A percentile compares a stretch with the other conserved stretches of the same genome.
Conservation (phyloP, 2,888 invertebrate species). For the Halocaridina rubra region DNA sequence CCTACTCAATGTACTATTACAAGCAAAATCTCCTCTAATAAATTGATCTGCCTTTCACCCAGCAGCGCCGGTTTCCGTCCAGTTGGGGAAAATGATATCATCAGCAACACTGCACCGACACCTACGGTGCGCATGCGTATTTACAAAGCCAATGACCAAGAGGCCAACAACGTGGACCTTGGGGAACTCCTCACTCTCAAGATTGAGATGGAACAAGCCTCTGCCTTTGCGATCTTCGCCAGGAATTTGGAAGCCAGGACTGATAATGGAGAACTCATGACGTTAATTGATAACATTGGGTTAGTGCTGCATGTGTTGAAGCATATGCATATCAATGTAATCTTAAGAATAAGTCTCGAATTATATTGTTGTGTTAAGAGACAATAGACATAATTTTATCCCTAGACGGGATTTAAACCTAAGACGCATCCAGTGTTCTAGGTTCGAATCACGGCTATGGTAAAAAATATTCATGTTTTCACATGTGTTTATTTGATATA, state of each 20-base stretch:
- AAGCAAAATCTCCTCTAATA: no score
- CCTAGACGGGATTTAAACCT: no score
- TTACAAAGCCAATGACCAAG: constrained; percentile 68
- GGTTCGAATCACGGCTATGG: no score
- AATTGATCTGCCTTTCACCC: neutral
- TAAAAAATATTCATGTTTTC: no score
- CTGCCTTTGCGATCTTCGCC: constrained; percentile 70
- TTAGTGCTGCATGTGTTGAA: constrained; percentile 65
- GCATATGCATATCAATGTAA: no score
- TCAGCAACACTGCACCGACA: constrained; percentile 70
- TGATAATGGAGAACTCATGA: constrained; percentile 69
- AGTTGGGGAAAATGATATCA: constrained; percentile 68
- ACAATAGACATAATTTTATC: no score
- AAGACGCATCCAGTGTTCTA: no score
- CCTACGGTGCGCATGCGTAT: constrained; percentile 70
- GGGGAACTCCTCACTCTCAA: constrained; percentile 70
- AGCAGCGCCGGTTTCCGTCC: constrained; percentile 68
- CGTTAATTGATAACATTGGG: constrained; percentile 70
- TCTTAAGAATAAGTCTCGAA: no score
- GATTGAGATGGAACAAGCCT: constrained; percentile 69
- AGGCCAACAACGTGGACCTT: constrained; percentile 69
- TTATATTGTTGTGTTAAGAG: no score
- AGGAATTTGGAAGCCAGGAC: constrained; percentile 70
- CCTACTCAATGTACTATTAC: no score
- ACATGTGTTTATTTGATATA: no score